phyloP scores from a whole-genome alignment of 2,113 vertebrate genomes.

The Ochotona princeps region DNA sequence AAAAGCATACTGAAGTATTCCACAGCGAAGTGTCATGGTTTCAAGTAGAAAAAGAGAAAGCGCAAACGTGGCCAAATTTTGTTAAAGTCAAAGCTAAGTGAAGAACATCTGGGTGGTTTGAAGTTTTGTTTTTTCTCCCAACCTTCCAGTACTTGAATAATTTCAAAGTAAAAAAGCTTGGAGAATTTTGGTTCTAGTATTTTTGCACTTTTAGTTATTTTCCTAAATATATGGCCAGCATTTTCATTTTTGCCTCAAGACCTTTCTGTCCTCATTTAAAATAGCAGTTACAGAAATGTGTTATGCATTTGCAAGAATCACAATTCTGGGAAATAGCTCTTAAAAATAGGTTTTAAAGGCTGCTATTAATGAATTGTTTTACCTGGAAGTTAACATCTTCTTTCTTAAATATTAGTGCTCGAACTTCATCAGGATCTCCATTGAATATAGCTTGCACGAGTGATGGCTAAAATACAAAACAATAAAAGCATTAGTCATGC shows the following conservation, averaged over 20 bases:
- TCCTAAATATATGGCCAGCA: neutral
- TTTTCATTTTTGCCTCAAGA: neutral
- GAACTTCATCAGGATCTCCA: slow-evolving; percentile 98
- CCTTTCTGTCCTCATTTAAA: slow-evolving; percentile 6
- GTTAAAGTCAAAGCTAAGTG: neutral
- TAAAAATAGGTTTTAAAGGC: slow-evolving; percentile 56
- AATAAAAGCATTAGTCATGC: slow-evolving; percentile 70
- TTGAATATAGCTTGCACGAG: slow-evolving; percentile 99
- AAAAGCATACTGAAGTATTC: neutral
- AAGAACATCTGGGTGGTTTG: neutral
- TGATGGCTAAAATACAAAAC: slow-evolving; percentile 91
- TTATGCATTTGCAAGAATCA: slow-evolving; percentile 18
- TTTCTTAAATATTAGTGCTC: slow-evolving; percentile 99
- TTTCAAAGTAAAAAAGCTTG: slow-evolving; percentile 36
- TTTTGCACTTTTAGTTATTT: neutral
- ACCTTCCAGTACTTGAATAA: slow-evolving; percentile 22
- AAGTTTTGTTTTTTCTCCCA: neutral
- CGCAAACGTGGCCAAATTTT: slow-evolving; percentile 4
- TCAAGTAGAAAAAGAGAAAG: slow-evolving; percentile 44
- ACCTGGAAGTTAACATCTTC: slow-evolving; percentile 99
- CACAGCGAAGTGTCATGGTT: neutral
- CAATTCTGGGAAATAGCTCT: slow-evolving; percentile 36
- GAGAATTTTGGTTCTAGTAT: neutral
- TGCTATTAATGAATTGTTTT: slow-evolving; percentile 78
- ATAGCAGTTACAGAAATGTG: slow-evolving; percentile 42